Conservation (phyloP, 2,888 invertebrate species). For the Elmis aenea region DNA sequence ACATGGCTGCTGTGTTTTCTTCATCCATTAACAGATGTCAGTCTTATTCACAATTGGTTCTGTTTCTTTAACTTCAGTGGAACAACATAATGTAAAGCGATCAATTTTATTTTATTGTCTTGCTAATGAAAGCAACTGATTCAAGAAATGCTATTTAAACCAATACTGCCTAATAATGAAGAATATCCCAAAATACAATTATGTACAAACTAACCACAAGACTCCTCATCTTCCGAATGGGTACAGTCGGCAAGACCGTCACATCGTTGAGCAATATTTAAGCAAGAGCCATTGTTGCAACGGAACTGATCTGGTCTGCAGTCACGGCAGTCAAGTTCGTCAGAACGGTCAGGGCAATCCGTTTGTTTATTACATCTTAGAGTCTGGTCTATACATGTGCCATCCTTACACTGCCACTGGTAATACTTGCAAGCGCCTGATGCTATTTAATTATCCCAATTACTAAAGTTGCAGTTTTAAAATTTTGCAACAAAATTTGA, state of each 20-base stretch:
- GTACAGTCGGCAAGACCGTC: slow-evolving; percentile 50
- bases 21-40: too few species aligned
- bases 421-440: slow-evolving; percentile 42
- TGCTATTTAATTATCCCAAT: slow-evolving; percentile 20
- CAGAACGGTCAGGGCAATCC: slow-evolving; percentile 77
- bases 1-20: too few species aligned
- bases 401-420: slow-evolving; percentile 54
- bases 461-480: slow-evolving; percentile 2
- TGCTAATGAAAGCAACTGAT: too few species aligned
- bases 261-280: slow-evolving; percentile 49
- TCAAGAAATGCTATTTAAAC: too few species aligned
- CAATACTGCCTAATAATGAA: too few species aligned
- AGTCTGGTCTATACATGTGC: slow-evolving; percentile 49
- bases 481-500: background rate
- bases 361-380: slow-evolving; percentile 52
- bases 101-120: too few species aligned
- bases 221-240: slow-evolving; percentile 55
- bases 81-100: too few species aligned
- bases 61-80: too few species aligned
- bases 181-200: too few species aligned
- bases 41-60: too few species aligned
- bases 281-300: slow-evolving; percentile 54
- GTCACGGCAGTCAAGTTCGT: slow-evolving; percentile 70
- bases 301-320: slow-evolving; percentile 52
- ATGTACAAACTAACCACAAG: slow-evolving; percentile 51